Conservation (phyloP, 2,888 invertebrate species). For the Escarpia spicata region DNA sequence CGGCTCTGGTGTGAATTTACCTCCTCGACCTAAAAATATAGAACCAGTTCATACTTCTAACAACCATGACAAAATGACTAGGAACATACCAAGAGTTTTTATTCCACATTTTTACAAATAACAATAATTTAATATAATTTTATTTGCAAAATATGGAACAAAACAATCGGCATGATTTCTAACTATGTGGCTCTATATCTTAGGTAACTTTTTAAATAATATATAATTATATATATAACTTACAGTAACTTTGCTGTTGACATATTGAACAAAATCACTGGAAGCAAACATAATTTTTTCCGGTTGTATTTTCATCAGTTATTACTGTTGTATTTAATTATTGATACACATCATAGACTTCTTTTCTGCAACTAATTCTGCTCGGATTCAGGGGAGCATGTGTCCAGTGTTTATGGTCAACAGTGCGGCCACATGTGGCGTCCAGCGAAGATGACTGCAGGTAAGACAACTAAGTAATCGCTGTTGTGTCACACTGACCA, state of each 20-base stretch:
- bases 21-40: constrained; percentile 23
- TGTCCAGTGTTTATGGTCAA: not conserved
- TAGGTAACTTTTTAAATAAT: too few relatives aligned
- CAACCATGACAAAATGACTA: not conserved
- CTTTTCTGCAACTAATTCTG: not conserved
- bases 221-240: not conserved
- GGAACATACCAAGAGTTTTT: not conserved
- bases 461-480: not conserved
- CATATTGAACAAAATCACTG: not conserved
- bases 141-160: too few relatives aligned
- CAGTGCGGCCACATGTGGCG: not conserved
- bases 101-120: not conserved
- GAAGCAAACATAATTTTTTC: not conserved
- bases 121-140: too few relatives aligned
- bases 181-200: too few relatives aligned
- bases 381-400: not conserved
- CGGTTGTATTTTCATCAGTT: not conserved
- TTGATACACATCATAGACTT: not conserved
- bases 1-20: constrained; percentile 34
- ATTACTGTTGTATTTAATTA: not conserved
- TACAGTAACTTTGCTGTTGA: not conserved
- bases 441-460: not conserved
- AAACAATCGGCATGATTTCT: too few relatives aligned
- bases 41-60: not conserved
- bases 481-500: constrained; percentile 12